phyloP scores from a whole-genome alignment of 2,888 invertebrate species.

The Eumerus sabulonum region DNA sequence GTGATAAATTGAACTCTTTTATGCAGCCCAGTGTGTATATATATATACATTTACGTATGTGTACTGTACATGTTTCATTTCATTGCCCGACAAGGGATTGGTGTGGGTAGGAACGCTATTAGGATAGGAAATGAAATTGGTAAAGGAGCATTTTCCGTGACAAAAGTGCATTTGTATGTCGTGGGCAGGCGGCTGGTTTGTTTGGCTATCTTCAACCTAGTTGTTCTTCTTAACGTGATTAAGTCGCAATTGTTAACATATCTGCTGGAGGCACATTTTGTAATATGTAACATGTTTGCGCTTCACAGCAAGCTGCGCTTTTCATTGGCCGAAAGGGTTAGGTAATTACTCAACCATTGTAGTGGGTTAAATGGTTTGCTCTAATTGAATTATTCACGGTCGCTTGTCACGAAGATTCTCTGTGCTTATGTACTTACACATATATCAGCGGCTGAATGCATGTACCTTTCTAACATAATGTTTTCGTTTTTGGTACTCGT shows the following conservation, averaged over 20 bases:
- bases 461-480: no score
- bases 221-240: constrained; percentile 49
- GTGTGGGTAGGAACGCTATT: no score
- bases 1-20: no score
- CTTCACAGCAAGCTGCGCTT: constrained; percentile 45
- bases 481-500: no score
- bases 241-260: constrained; percentile 43
- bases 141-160: no score
- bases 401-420: not conserved
- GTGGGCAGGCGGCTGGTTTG: constrained; percentile 11
- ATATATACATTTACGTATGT: no score
- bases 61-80: no score
- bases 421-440: no score
- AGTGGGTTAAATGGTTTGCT: constrained; percentile 39
- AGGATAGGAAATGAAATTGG: no score
- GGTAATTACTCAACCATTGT: constrained; percentile 47
- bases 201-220: constrained; percentile 21
- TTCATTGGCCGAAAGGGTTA: constrained; percentile 26
- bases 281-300: constrained; percentile 33
- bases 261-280: constrained; percentile 36
- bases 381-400: constrained; percentile 38
- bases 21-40: no score
- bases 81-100: no score
- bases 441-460: no score
- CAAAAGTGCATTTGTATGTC: not conserved